Percentiles rank a stretch among this genome's conserved stretches.
Evolutionary conservation across 2,888 invertebrate species (phyloP).

Genomic region (Chaetogeoica ovagalla): DNA sequence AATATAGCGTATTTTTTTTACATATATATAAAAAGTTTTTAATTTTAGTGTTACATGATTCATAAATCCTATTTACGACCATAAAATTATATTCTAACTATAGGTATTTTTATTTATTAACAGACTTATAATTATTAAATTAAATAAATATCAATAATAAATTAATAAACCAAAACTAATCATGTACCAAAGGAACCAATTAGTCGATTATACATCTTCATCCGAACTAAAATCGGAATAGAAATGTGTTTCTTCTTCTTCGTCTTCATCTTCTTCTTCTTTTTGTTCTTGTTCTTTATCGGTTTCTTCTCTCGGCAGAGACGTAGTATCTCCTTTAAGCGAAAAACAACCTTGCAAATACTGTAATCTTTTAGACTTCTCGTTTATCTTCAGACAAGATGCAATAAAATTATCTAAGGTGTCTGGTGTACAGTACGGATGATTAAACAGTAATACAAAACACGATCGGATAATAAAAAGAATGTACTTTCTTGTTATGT

Average conservation of each 20-base stretch:
- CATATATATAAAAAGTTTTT: no score
- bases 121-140: no score
- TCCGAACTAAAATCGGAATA: conserved; percentile 15
- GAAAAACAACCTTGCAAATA: conserved; percentile 37
- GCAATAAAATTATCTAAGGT: conserved; percentile 25
- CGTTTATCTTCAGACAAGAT: conserved; percentile 21
- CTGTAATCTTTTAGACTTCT: background rate
- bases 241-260: conserved; percentile 33
- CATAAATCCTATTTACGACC: no score
- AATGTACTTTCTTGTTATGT: background rate
- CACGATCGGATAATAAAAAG: background rate
- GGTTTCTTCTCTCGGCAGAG: background rate
- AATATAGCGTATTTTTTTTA: no score
- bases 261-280: background rate
- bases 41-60: no score
- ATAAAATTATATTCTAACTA: no score
- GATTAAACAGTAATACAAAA: conserved; percentile 30
- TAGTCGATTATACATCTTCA: background rate
- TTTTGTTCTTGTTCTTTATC: no score
- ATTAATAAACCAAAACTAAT: no score
- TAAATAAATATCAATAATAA: no score
- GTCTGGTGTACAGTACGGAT: conserved; percentile 26
- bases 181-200: background rate
- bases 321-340: background rate
- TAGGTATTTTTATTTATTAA: no score